Percentiles rank a stretch among this genome's conserved stretches.
These are phyloP conservation scores for Cyprinodon diabolis DNA, from an alignment of 2,797 vertebrate genomes.

Conservation along the genomic window DNA sequence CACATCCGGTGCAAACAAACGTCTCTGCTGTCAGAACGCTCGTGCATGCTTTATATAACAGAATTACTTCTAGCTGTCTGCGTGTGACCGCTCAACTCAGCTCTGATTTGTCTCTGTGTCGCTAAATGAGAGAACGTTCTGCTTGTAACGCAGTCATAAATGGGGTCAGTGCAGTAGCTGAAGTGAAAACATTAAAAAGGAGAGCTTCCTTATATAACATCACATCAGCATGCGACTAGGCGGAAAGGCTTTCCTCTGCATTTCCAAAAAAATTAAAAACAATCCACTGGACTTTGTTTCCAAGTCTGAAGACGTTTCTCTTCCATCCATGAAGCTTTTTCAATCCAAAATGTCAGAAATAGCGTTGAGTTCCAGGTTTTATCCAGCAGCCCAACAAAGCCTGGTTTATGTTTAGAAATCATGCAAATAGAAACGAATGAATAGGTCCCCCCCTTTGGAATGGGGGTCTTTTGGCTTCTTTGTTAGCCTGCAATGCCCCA, in stretches of 20 bases:
- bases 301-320: too few species aligned
- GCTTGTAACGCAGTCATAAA: conserved; percentile 13
- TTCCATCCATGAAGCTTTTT: too few species aligned
- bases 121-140: not conserved
- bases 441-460: too few species aligned
- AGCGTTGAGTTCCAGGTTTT: too few species aligned
- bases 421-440: too few species aligned
- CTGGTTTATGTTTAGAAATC: too few species aligned
- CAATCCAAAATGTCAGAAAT: too few species aligned
- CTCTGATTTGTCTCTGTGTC: not conserved
- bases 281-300: too few species aligned
- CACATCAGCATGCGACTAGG: not conserved
- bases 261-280: too few species aligned
- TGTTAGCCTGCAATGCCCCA: too few species aligned
- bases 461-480: too few species aligned
- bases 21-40: not conserved
- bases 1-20: not conserved
- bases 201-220: not conserved
- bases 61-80: not conserved
- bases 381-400: too few species aligned
- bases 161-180: conserved; percentile 9
- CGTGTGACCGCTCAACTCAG: not conserved
- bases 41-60: not conserved
- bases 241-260: not conserved
- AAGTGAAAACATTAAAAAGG: conserved; percentile 3